Conservation (phyloP, 2,113 vertebrate genomes). For the Pyxicephalus adspersus region DNA sequence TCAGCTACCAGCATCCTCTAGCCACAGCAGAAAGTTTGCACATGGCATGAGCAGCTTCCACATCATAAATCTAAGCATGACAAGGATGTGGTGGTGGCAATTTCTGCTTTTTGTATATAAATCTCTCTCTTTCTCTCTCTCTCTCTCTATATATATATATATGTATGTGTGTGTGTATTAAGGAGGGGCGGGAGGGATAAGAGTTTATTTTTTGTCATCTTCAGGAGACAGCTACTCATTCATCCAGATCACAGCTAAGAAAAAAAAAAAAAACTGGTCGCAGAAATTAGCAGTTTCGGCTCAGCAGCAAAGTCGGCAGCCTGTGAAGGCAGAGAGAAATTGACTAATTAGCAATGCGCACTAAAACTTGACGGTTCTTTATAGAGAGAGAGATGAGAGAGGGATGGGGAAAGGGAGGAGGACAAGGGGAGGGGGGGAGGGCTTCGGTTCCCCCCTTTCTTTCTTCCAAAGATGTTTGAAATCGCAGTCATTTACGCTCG, state of each 20-base stretch:
- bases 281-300: constrained; percentile 99
- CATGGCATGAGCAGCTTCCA: constrained; percentile 84
- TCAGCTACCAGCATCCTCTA: not conserved
- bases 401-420: constrained; percentile 83
- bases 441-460: constrained; percentile 91
- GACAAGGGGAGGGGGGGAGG: constrained; percentile 76
- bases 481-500: constrained; percentile 99
- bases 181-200: constrained; percentile 83
- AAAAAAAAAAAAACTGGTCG: constrained; percentile 96
- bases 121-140: too few relatives aligned
- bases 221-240: constrained; percentile 99
- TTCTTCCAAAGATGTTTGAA: constrained; percentile 99
- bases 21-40: constrained; percentile 81
- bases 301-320: constrained; percentile 99
- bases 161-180: constrained; percentile 70
- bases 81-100: constrained; percentile 86
- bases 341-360: constrained; percentile 99
- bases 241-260: constrained; percentile 99
- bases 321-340: constrained; percentile 99
- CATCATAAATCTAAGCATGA: constrained; percentile 89
- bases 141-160: too few relatives aligned
- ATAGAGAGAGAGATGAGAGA: constrained; percentile 94
- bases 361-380: constrained; percentile 99
- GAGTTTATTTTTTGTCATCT: constrained; percentile 99
- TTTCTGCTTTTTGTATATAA: constrained; percentile 78